Percentiles rank a stretch among this genome's conserved stretches.
phyloP scores from a whole-genome alignment of 2,113 vertebrate genomes.

The Heterotilapia buettikoferi region DNA sequence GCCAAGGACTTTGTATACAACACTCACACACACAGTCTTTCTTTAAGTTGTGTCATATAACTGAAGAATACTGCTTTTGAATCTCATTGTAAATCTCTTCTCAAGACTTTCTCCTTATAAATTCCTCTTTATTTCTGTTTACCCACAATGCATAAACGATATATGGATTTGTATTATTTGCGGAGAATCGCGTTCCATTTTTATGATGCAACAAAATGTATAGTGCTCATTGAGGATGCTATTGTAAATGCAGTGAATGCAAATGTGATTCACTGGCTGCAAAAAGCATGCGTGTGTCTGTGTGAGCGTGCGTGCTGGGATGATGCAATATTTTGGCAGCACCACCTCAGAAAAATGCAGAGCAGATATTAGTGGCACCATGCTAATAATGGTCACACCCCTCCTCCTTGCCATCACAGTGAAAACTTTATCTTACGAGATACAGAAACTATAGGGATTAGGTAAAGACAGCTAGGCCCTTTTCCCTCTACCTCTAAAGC shows the following conservation, averaged over 20 bases:
- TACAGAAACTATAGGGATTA: neutral
- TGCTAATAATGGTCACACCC: slow-evolving; percentile 18
- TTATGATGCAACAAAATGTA: neutral
- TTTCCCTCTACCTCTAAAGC: neutral
- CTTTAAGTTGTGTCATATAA: slow-evolving; percentile 39
- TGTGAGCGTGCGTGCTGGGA: neutral
- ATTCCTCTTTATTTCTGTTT: neutral
- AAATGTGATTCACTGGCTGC: neutral
- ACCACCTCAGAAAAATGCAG: slow-evolving; percentile 15
- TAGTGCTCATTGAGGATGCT: neutral
- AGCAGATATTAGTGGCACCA: slow-evolving; percentile 17
- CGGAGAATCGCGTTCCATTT: neutral
- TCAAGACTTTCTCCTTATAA: neutral
- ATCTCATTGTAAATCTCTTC: slow-evolving; percentile 15
- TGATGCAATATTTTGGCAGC: slow-evolving; percentile 23
- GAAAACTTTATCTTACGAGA: slow-evolving; percentile 12
- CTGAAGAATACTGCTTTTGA: slow-evolving; percentile 15
- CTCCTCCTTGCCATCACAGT: neutral
- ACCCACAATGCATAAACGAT: neutral
- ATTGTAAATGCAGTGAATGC: neutral
- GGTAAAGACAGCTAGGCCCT: neutral
- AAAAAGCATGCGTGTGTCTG: neutral
- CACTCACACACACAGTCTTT: slow-evolving; percentile 19
- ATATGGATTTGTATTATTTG: neutral
- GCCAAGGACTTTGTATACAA: slow-evolving; percentile 47